Base-by-base conservation (phyloP, 2,888 invertebrate genomes). In the Lithophane ornitopus region DNA sequence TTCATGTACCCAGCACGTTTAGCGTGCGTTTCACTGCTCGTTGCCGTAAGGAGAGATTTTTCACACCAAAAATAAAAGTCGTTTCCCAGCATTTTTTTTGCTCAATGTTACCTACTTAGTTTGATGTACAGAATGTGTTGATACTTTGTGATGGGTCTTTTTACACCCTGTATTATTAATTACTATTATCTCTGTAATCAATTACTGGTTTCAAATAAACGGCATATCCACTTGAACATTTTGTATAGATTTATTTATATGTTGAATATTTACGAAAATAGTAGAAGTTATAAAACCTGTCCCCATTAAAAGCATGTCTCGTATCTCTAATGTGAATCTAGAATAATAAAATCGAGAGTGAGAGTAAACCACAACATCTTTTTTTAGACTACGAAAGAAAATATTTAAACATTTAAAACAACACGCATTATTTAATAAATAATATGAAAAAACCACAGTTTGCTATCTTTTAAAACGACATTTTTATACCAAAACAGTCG, bases 391-490 rank as follows among this genome's bases (percentile, higher is more conserved):
- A 44, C 46, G 14, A 54, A 73, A 54, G 3, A 39, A 80, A 39
- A 54, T n/a, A 11, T 54, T 49, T 28, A 61, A 71, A 61, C 19
- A 44, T 59, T 52, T 22, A 26, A 34, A 52, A 6, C 44, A 52
- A 49, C 71, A 28, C 39, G 19, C 14, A 62, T 39, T 26, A 63
- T 56, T 72, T 41, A 49, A 11, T n/a, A 14, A 76, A 41, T 49
- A 59, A 79, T 6, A 26, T 49, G 26, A 12, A 63, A 66, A 71
- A 66, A n/a, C 0, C 28, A 58, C 41, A 39, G 58, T 68, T 76
- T 81, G 72, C 85, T 73, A 52, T 82, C 49, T 56, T 76, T 82
- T 54, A 73, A 65, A 83, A 85, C 85, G 82, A 85, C 78, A 78
- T 72, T 78, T 82, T 84, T 78, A 70, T 85, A 72, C 56, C 61